Conservation (phyloP, 1,140 invertebrate species). For the Cotesia typhae region DNA sequence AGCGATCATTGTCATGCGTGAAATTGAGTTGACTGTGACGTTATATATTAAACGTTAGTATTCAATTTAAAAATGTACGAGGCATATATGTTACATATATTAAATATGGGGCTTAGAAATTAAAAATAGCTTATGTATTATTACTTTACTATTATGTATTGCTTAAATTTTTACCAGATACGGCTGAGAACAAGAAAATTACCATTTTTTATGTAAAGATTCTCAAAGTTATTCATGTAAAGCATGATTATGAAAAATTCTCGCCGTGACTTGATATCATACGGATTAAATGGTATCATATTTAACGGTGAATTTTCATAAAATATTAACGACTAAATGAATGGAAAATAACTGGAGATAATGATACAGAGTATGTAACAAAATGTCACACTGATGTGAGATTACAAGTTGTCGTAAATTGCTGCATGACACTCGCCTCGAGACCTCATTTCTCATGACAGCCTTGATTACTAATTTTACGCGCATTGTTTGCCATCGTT, state of each 20-base stretch:
- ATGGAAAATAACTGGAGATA: conserved; percentile 8
- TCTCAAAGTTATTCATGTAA: too few species aligned
- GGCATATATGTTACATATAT: background rate
- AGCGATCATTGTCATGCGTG: background rate
- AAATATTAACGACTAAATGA: background rate
- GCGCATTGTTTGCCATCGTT: background rate
- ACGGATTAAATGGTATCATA: background rate
- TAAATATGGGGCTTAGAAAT: too few species aligned
- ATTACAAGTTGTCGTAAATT: conserved; percentile 9
- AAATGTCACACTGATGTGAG: conserved; percentile 10
- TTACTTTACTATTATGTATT: too few species aligned
- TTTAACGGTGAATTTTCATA: background rate
- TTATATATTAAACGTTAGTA: background rate
- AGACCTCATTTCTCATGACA: conserved; percentile 19
- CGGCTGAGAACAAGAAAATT: too few species aligned
- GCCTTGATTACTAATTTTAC: conserved; percentile 19
- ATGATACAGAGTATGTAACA: conserved; percentile 1
- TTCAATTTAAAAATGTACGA: background rate
- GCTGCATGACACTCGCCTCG: conserved; percentile 13
- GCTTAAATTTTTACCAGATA: too few species aligned
- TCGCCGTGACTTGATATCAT: too few species aligned
- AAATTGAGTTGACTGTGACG: background rate
- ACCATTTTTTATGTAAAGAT: too few species aligned
- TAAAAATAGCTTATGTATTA: too few species aligned
- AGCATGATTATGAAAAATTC: too few species aligned